phyloP scores from a whole-genome alignment of 2,888 invertebrate species.

The Thera obeliscata region DNA sequence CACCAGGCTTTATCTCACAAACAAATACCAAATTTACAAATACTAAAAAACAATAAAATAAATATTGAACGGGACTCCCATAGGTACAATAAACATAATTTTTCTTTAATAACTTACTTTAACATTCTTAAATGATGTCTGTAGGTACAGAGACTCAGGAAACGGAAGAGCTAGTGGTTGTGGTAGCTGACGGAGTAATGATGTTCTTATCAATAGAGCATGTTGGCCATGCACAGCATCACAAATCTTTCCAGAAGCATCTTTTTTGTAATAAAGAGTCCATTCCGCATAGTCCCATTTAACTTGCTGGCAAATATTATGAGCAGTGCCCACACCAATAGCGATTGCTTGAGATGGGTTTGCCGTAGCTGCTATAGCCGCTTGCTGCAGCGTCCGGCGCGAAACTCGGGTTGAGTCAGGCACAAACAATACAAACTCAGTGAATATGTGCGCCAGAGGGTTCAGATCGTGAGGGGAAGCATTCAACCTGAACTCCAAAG shows the following conservation, averaged over 20 bases:
- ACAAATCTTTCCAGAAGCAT: conserved; percentile 83
- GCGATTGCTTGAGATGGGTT: conserved; percentile 64
- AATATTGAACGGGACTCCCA: no score
- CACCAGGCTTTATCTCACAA: no score
- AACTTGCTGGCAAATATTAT: conserved; percentile 88
- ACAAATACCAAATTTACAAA: no score
- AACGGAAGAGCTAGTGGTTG: conserved; percentile 92
- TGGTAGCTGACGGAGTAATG: conserved; percentile 87
- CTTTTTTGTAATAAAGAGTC: conserved; percentile 87
- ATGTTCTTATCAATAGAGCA: conserved; percentile 88
- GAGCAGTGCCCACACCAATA: conserved; percentile 69
- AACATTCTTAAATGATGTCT: conserved; percentile 87
- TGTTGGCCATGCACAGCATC: conserved; percentile 91
- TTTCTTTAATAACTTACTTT: conserved; percentile 63
- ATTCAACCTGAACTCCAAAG: conserved; percentile 87
- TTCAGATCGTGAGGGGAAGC: conserved; percentile 86
- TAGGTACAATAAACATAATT: no score
- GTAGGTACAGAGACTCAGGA: conserved; percentile 92
- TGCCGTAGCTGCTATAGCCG: conserved; percentile 73
- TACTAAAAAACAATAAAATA: no score
- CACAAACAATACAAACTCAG: conserved; percentile 91
- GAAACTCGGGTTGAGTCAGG: conserved; percentile 91
- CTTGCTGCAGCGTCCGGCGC: conserved; percentile 86
- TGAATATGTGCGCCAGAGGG: conserved; percentile 87
- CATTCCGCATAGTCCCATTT: conserved; percentile 90